A percentile compares a stretch with the other conserved stretches of the same genome.
phyloP scores from a whole-genome alignment of 2,888 invertebrate genomes.

The Saturnia japonica region DNA sequence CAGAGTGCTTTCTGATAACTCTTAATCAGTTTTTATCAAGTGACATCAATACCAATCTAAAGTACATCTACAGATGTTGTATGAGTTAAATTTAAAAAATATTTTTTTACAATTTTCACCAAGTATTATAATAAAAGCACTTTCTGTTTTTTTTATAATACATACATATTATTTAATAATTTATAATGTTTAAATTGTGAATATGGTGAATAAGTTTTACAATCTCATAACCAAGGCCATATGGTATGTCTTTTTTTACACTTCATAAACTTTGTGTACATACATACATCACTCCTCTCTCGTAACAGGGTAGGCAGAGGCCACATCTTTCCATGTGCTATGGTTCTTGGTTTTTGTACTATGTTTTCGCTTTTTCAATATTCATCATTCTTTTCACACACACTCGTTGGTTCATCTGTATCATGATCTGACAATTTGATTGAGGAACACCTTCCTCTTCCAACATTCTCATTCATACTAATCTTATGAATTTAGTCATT shows the following conservation, averaged over 20 bases:
- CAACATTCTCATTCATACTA: too few species aligned
- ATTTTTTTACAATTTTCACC: neutral
- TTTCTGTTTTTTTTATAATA: neutral
- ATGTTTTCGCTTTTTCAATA: too few species aligned
- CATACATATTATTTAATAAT: neutral
- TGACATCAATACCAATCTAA: constrained; percentile 7
- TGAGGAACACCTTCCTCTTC: too few species aligned
- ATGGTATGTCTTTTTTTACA: constrained; percentile 33
- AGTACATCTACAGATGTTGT: constrained; percentile 8
- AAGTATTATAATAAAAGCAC: neutral
- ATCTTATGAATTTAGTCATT: too few species aligned
- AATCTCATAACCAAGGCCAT: constrained; percentile 42
- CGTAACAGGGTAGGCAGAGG: too few species aligned
- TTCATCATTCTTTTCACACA: too few species aligned
- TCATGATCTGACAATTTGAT: too few species aligned
- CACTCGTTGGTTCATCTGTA: too few species aligned
- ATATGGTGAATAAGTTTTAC: constrained; percentile 39
- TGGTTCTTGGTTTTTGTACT: too few species aligned
- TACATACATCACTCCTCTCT: too few species aligned
- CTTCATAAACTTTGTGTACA: neutral
- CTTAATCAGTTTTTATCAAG: constrained; percentile 6
- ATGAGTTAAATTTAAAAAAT: neutral
- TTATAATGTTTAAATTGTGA: constrained; percentile 16
- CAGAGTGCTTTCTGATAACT: constrained; percentile 2
- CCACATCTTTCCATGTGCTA: too few species aligned